phyloP scores from a whole-genome alignment of 2,888 invertebrate species.

The Anoncus sp. region DNA sequence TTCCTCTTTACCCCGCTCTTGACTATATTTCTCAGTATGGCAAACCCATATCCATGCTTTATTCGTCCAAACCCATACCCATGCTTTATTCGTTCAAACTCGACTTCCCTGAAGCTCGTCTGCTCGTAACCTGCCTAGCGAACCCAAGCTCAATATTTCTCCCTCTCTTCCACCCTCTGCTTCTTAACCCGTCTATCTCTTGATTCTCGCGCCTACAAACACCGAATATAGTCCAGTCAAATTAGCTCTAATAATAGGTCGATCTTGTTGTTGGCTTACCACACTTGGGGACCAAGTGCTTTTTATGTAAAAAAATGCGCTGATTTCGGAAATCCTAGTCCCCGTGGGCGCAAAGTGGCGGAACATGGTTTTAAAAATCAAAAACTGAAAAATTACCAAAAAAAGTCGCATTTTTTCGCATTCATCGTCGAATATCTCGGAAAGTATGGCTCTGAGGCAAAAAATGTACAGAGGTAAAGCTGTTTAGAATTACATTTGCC shows the following conservation, averaged over 20 bases:
- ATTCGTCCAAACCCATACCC: slow-evolving; percentile 41
- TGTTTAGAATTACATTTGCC: too few species aligned
- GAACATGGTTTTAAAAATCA: too few species aligned
- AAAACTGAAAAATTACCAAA: too few species aligned
- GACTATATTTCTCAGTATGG: slow-evolving; percentile 59
- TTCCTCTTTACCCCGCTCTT: slow-evolving; percentile 62
- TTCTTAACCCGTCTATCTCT: slow-evolving; percentile 12
- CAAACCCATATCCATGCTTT: slow-evolving; percentile 42
- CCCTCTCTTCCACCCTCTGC: slow-evolving; percentile 41
- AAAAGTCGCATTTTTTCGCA: too few species aligned
- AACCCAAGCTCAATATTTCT: slow-evolving; percentile 29
- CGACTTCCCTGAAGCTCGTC: slow-evolving; percentile 45
- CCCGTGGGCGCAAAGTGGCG: too few species aligned
- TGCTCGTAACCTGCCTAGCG: slow-evolving; percentile 42
- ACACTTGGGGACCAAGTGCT: slow-evolving; percentile 28
- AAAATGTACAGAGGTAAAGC: too few species aligned
- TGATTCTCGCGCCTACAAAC: slow-evolving; percentile 27
- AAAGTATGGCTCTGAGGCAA: too few species aligned
- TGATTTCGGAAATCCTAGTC: too few species aligned
- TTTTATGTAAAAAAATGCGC: too few species aligned
- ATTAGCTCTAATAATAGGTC: too few species aligned
- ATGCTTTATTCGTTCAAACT: slow-evolving; percentile 39
- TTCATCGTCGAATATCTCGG: too few species aligned
- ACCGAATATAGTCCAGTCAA: slow-evolving; percentile 44
- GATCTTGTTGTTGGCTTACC: too few species aligned